Base-by-base conservation (phyloP, 2,113 vertebrate genomes). In the Isichthys henryi region DNA sequence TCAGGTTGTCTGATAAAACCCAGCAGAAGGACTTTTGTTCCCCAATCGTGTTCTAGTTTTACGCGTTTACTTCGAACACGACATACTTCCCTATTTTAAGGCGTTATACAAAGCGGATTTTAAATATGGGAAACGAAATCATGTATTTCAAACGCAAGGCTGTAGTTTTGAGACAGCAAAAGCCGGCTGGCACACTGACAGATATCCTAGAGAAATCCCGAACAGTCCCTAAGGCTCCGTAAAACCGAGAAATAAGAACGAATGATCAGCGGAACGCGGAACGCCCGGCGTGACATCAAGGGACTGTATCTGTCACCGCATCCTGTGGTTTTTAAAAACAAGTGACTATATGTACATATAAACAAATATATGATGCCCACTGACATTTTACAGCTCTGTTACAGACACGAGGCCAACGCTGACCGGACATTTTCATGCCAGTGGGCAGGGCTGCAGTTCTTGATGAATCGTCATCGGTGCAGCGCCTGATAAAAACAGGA, bases 121-220 rank as follows among this genome's bases (percentile, higher is more conserved):
- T 35, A 87, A 53, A 87, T 87, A 53, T 53, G 85, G 85, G 85
- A 87, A 87, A 87, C n/a, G 85, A 87, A 87, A 87, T 87, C 48
- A 23, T 43, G 50, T 9, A 17, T 52, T 87, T 19, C 7, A 87
- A 49, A 53, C 49, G 49, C 31, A 86, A 52, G 17, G 85, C 85
- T 56, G 85, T 13, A 35, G 48, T 49, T 80, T 27, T 87, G 50
- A 19, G 23, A 27, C 48, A 19, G 27, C 23, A 35, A 9, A 31
- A 6, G 45, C 2, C 15, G 23, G 10, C n/a, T 19, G 49, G n/a
- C 9, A 49, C 23, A 27, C 84, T 15, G 84, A 31, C 39, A n/a
- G 3, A 50, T 56, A 19, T 19, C 5, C 31, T 39, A n/a, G 50
- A 87, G 85, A 31, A 39, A 53, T 87, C 50, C 50, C 85, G 11